Percentiles rank a stretch among this genome's conserved stretches.
These are phyloP conservation scores for Choristoneura fumiferana DNA, from an alignment of 1,140 invertebrate genomes.

Conservation along the genomic window DNA sequence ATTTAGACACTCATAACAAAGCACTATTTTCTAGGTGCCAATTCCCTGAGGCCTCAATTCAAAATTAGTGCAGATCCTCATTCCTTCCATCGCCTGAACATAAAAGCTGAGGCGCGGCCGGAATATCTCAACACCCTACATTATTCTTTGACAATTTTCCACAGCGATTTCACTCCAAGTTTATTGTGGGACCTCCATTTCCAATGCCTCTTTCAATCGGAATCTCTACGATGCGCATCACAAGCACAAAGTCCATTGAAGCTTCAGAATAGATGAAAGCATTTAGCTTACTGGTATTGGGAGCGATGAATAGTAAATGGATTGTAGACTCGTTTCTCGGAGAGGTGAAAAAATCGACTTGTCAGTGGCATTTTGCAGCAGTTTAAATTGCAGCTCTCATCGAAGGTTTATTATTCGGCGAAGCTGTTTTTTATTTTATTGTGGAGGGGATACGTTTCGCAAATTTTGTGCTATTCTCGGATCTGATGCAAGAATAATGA, in stretches of 20 bases:
- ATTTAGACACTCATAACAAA: too few species aligned
- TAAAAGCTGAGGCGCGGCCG: too few species aligned
- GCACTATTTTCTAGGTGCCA: too few species aligned
- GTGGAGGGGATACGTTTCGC: not conserved
- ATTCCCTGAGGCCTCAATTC: too few species aligned
- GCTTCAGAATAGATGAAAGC: not conserved
- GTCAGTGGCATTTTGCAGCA: slow-evolving; percentile 6
- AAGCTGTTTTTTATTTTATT: too few species aligned
- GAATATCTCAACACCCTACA: too few species aligned
- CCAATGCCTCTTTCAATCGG: not conserved
- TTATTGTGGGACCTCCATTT: slow-evolving; percentile 8
- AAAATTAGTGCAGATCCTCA: too few species aligned
- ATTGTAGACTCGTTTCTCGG: not conserved
- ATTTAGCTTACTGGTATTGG: too few species aligned
- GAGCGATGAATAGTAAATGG: not conserved
- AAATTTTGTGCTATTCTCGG: not conserved
- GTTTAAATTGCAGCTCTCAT: slow-evolving; percentile 5
- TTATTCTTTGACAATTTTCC: slow-evolving; percentile 1
- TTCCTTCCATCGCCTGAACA: too few species aligned
- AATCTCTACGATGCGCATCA: not conserved
- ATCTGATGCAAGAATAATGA: too few species aligned
- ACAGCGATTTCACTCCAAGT: not conserved
- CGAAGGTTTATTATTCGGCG: slow-evolving; percentile 8
- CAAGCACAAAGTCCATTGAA: not conserved
- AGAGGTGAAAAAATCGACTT: not conserved